These are phyloP conservation scores for Acropora tenuis DNA, from an alignment of 64 coral and sea anemone genomes.

Conservation along the genomic window DNA sequence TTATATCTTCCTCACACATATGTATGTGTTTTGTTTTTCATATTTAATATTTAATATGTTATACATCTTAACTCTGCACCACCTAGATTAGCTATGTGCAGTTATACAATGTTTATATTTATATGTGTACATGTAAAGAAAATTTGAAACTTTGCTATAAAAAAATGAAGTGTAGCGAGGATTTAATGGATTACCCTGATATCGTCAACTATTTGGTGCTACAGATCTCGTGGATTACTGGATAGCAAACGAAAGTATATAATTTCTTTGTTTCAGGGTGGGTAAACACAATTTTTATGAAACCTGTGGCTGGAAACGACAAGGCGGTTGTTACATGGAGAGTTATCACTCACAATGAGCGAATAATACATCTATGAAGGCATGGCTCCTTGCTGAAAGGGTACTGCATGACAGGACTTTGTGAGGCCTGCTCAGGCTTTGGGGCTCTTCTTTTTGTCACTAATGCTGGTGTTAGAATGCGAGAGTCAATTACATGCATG, in stretches of 20 bases:
- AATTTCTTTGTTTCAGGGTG: conserved; percentile 82
- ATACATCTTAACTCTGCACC: too few relatives aligned
- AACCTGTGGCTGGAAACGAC: conserved; percentile 33
- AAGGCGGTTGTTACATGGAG: not conserved
- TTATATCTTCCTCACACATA: too few relatives aligned
- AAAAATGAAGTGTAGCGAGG: conserved; percentile 58
- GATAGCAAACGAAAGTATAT: conserved; percentile 75
- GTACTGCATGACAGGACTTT: conserved; percentile 10
- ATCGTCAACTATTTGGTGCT: conserved; percentile 82
- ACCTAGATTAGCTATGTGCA: too few relatives aligned
- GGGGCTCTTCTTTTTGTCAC: conserved; percentile 18
- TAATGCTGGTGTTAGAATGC: conserved; percentile 12
- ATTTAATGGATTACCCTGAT: conserved; percentile 59
- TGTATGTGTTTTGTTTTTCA: too few relatives aligned
- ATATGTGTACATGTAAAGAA: conserved; percentile 7
- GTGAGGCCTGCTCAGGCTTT: conserved; percentile 10
- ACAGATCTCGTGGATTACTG: conserved; percentile 68
- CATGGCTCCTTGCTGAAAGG: conserved; percentile 59
- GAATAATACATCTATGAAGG: conserved; percentile 49
- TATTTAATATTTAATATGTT: too few relatives aligned
- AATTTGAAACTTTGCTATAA: conserved; percentile 25
- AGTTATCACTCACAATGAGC: conserved; percentile 71
- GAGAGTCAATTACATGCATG: conserved; percentile 17
- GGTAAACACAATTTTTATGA: conserved; percentile 63
- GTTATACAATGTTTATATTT: too few relatives aligned